Conservation (phyloP, 2,888 invertebrate genomes). For the Octodonta nipae region DNA sequence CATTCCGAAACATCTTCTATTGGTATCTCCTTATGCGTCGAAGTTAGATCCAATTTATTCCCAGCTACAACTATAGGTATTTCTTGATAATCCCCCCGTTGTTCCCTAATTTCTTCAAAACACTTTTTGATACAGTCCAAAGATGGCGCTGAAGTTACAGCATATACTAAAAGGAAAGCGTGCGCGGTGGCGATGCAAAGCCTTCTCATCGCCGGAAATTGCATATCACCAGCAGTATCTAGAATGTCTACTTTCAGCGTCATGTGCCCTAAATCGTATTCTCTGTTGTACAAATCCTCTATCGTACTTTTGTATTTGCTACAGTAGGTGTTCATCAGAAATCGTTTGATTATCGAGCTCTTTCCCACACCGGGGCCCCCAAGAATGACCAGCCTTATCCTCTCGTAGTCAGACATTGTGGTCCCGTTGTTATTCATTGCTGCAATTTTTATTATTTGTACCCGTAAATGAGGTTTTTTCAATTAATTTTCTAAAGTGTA, state of each 20-base stretch:
- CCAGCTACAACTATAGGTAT: constrained; percentile 78
- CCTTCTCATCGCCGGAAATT: constrained; percentile 81
- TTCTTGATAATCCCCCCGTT: constrained; percentile 60
- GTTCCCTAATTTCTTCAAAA: constrained; percentile 71
- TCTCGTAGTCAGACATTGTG: constrained; percentile 57
- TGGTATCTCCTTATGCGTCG: constrained; percentile 55
- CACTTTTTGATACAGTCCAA: constrained; percentile 61
- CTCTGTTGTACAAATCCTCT: constrained; percentile 75
- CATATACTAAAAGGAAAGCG: constrained; percentile 77
- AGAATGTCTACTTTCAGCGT: constrained; percentile 66
- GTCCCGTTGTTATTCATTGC: constrained; percentile 33
- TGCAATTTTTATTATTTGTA: background rate
- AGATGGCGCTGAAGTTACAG: constrained; percentile 59
- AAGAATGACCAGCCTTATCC: constrained; percentile 69
- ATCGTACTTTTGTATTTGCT: constrained; percentile 76
- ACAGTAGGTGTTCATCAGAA: constrained; percentile 65
- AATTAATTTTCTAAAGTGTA: too few relatives aligned
- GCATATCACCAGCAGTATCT: constrained; percentile 74
- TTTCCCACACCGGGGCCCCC: constrained; percentile 77
- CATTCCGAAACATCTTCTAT: constrained; percentile 71
- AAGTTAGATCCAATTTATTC: constrained; percentile 68
- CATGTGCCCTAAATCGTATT: constrained; percentile 63
- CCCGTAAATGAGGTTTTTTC: too few relatives aligned
- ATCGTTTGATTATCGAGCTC: constrained; percentile 68
- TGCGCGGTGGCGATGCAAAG: constrained; percentile 77